Evolutionary conservation across 2,888 invertebrate genomes (phyloP).

Genomic region (Tetanocera ferruginea): DNA sequence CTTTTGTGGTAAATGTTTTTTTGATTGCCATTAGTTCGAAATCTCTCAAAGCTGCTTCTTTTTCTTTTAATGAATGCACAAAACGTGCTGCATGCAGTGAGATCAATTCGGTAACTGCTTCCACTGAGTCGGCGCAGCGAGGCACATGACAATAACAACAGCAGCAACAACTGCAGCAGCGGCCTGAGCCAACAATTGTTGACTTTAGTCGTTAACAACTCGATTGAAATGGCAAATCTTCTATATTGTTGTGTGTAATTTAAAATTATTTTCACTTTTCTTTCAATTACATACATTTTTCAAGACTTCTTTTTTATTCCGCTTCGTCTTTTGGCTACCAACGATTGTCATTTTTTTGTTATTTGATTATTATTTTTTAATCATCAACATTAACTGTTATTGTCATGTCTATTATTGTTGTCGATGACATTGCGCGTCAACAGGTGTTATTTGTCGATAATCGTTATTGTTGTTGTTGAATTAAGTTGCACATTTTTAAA

Average conservation of each 20-base stretch:
- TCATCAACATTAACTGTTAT: not conserved
- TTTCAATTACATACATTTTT: conserved; percentile 20
- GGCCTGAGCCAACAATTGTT: not conserved
- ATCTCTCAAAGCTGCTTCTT: not conserved
- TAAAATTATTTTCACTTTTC: conserved; percentile 42
- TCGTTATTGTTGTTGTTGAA: not conserved
- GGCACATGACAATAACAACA: not conserved
- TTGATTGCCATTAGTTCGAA: not conserved
- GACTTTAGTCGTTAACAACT: not conserved
- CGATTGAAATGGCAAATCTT: not conserved
- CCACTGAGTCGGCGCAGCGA: not conserved
- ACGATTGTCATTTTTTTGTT: not conserved
- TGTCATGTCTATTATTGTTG: conserved; percentile 7
- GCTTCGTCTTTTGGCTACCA: not conserved
- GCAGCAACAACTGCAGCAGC: not conserved
- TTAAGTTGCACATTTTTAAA: conserved; percentile 32
- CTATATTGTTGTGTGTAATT: conserved; percentile 8
- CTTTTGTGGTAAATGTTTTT: too few relatives aligned
- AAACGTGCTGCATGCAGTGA: conserved; percentile 23
- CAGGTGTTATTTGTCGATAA: conserved; percentile 27
- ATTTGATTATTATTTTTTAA: not conserved
- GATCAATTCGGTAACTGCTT: not conserved
- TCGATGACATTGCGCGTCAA: conserved; percentile 20
- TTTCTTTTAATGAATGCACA: conserved; percentile 1
- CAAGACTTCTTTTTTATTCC: not conserved